These are phyloP conservation scores for Abrostola triplasia DNA, from an alignment of 2,888 invertebrate genomes.

Conservation along the genomic window DNA sequence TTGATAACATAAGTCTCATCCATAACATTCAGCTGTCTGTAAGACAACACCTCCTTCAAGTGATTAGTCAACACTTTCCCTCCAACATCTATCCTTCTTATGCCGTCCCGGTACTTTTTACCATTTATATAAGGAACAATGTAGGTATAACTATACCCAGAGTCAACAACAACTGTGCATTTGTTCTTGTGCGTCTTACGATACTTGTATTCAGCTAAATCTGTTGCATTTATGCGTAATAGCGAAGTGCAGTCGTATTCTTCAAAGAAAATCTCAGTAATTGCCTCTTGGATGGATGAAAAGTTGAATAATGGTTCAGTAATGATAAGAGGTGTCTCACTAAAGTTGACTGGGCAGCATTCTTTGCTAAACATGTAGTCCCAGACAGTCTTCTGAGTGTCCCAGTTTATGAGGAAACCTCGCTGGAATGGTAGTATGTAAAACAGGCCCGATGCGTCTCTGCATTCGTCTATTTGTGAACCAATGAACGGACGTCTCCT, in stretches of 20 bases:
- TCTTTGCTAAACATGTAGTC: conserved; percentile 97
- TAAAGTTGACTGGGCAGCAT: conserved; percentile 92
- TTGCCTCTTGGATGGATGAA: conserved; percentile 96
- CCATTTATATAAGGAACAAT: conserved; percentile 96
- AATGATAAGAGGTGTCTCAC: conserved; percentile 93
- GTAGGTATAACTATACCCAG: conserved; percentile 98
- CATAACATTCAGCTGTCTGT: conserved; percentile 98
- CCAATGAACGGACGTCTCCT: conserved; percentile 97
- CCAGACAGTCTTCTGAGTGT: conserved; percentile 98
- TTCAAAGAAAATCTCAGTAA: conserved; percentile 99
- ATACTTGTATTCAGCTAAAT: conserved; percentile 93
- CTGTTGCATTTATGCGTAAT: conserved; percentile 93
- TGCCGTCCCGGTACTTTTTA: conserved; percentile 90
- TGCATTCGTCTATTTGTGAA: conserved; percentile 97
- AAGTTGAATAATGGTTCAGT: conserved; percentile 99
- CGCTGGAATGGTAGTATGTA: conserved; percentile 98
- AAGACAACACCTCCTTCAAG: conserved; percentile 98
- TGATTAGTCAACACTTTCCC: conserved; percentile 99
- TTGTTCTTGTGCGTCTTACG: conserved; percentile 86
- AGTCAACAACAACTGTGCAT: conserved; percentile 95
- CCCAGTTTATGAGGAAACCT: conserved; percentile 98
- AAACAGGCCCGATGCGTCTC: conserved; percentile 98
- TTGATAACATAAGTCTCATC: conserved; percentile 99
- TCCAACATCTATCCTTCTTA: conserved; percentile 96
- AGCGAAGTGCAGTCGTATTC: conserved; percentile 97